Evolutionary conservation across 1,140 invertebrate species (phyloP).

Genomic region (Drosophila pseudoobscura): DNA sequence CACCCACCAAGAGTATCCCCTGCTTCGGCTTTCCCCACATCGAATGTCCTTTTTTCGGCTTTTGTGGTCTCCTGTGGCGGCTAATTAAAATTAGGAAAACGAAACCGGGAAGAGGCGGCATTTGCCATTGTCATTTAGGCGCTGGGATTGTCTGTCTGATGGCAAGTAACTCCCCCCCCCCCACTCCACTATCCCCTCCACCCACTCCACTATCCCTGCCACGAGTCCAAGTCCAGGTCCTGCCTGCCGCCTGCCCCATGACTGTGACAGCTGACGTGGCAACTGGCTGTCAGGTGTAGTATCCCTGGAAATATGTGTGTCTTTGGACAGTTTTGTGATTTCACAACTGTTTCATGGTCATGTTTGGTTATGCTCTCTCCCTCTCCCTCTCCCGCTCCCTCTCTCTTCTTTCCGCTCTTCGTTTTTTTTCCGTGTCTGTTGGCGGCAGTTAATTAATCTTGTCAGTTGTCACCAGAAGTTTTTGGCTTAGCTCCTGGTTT

Average conservation of each 20-base stretch:
- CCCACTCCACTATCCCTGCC: not conserved
- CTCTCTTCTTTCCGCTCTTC: constrained; percentile 7
- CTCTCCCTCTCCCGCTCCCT: constrained; percentile 1
- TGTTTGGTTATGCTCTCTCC: constrained; percentile 36
- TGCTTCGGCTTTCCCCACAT: not conserved
- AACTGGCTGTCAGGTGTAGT: not conserved
- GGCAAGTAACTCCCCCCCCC: no score
- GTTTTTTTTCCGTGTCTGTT: constrained; percentile 32
- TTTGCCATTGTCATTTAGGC: constrained; percentile 56
- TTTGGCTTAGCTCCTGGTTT: constrained; percentile 49
- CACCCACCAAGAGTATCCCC: not conserved
- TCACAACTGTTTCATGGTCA: constrained; percentile 43
- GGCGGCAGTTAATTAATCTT: constrained; percentile 71
- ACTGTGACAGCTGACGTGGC: constrained; percentile 26
- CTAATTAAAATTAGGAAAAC: constrained; percentile 68
- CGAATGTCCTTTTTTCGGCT: constrained; percentile 6
- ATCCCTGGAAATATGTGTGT: not conserved
- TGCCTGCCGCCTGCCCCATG: constrained; percentile 4
- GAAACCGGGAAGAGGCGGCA: constrained; percentile 34
- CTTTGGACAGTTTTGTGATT: constrained; percentile 48
- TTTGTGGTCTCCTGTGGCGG: constrained; percentile 50
- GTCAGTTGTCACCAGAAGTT: constrained; percentile 66
- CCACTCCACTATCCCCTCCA: not conserved
- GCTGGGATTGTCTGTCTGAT: constrained; percentile 34
- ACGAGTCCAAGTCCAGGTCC: not conserved